Evolutionary conservation across 2,113 vertebrate genomes (phyloP).

Genomic region (Porphyrio hochstetteri): DNA sequence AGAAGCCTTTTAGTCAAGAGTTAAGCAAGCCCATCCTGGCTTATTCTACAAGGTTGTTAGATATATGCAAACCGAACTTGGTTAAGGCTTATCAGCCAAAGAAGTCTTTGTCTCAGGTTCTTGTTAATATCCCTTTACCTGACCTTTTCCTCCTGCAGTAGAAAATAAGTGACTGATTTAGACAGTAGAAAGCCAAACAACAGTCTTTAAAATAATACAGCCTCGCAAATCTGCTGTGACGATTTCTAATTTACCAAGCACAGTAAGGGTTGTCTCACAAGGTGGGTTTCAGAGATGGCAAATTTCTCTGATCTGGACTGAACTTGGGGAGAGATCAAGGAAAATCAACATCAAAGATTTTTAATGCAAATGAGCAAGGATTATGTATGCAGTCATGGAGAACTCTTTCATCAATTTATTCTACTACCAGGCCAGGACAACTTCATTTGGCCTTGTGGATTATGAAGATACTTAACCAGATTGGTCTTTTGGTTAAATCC

Average conservation of each 20-base stretch:
- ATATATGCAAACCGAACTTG: neutral
- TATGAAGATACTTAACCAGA: neutral
- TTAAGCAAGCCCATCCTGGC: neutral
- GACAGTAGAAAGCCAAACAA: neutral
- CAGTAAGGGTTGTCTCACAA: neutral
- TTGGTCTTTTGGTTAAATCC: neutral
- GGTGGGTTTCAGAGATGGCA: neutral
- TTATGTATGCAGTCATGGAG: neutral
- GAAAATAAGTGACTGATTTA: neutral
- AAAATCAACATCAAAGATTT: neutral
- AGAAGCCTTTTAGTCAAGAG: neutral
- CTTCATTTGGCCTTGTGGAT: neutral
- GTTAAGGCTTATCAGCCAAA: neutral
- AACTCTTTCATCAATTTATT: neutral
- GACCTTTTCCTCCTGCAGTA: neutral
- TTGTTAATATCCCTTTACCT: neutral
- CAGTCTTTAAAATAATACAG: neutral
- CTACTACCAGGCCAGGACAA: neutral
- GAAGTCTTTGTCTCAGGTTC: neutral
- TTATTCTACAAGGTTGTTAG: neutral
- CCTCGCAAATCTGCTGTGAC: neutral
- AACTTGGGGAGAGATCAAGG: neutral
- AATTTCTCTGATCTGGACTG: neutral
- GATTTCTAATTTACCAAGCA: neutral
- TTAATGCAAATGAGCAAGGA: neutral